A percentile compares a stretch with the other conserved stretches of the same genome.
Conservation (phyloP, 2,888 invertebrate genomes). For the Caprella mutica region DNA sequence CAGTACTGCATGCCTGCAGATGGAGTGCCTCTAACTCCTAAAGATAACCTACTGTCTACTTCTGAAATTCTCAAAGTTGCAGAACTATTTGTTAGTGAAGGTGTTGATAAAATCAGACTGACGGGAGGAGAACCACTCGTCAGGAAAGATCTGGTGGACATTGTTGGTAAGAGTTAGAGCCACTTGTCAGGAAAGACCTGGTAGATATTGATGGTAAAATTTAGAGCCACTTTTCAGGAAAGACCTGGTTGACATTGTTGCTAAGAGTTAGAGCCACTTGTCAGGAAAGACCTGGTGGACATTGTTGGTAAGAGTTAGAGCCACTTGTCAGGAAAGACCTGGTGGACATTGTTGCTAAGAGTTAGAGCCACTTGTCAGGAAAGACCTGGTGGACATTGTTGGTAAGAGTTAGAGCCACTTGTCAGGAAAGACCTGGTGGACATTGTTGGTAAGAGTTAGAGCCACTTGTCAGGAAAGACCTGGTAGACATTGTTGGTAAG, state of each 20-base stretch:
- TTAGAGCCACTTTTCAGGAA: background rate
- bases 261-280: background rate
- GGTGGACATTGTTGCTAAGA: background rate
- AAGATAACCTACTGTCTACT: conserved; percentile 59
- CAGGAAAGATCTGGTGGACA: conserved; percentile 68
- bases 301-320: too few relatives aligned
- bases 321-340: conserved; percentile 2
- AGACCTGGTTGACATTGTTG: background rate
- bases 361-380: background rate
- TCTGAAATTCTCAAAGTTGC: conserved; percentile 71
- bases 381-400: too few relatives aligned
- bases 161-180: conserved; percentile 54
- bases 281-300: too few relatives aligned
- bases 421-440: too few relatives aligned
- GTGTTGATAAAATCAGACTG: conserved; percentile 81
- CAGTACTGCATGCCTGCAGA: conserved; percentile 97
- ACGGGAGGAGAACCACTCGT: conserved; percentile 97
- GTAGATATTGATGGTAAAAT: background rate
- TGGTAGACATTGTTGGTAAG: too few relatives aligned
- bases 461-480: too few relatives aligned
- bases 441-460: too few relatives aligned
- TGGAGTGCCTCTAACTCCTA: conserved; percentile 72
- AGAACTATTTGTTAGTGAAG: conserved; percentile 70
- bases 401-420: too few relatives aligned
- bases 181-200: background rate